Percentiles rank a stretch among this genome's conserved stretches.
These are phyloP conservation scores for Griposia aprilina DNA, from an alignment of 2,888 invertebrate genomes.

Conservation along the genomic window DNA sequence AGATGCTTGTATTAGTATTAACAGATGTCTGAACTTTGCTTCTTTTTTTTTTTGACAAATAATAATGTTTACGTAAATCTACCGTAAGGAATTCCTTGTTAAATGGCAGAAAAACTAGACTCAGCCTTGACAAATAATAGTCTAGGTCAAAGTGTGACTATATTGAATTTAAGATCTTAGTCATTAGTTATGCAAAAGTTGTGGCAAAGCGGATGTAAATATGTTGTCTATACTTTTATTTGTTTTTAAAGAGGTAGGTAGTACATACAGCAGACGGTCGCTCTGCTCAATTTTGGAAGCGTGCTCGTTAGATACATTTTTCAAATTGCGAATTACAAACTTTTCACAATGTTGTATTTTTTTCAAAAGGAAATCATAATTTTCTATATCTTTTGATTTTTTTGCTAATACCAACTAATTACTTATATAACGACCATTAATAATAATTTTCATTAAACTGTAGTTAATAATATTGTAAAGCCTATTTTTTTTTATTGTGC, in stretches of 20 bases:
- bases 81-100: not conserved
- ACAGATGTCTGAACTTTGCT: not conserved
- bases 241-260: not conserved
- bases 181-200: conserved; percentile 30
- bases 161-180: conserved; percentile 32
- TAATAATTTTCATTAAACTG: not conserved
- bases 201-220: conserved; percentile 46
- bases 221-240: conserved; percentile 12
- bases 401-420: not conserved
- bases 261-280: too few species aligned
- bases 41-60: too few species aligned
- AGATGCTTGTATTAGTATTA: not conserved
- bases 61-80: not conserved
- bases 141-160: conserved; percentile 9
- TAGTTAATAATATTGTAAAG: too few species aligned
- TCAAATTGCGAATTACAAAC: not conserved
- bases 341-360: not conserved
- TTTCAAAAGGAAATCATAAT: not conserved
- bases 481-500: not conserved
- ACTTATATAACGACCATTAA: too few species aligned
- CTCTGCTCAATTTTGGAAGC: not conserved
- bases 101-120: conserved; percentile 51
- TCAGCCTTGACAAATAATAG: conserved; percentile 50
- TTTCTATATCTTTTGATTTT: not conserved
- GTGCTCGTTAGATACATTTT: not conserved